phyloP scores from a whole-genome alignment of 2,113 vertebrate genomes.

The Equus przewalskii region DNA sequence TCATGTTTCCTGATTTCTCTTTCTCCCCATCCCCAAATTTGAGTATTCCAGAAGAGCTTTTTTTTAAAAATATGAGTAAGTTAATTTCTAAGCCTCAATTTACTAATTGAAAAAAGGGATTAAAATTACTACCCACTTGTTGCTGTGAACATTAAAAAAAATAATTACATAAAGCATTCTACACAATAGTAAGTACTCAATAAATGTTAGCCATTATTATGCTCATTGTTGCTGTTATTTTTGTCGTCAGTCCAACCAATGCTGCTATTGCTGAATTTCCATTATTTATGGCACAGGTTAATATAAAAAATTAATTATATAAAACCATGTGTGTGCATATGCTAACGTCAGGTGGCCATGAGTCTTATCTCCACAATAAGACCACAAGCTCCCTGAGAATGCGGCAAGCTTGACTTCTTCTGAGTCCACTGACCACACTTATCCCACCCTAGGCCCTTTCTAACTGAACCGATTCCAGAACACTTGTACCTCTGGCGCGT shows the following conservation, averaged over 20 bases:
- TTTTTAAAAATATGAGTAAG: not conserved
- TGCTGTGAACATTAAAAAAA: slow-evolving; percentile 35
- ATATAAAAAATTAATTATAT: not conserved
- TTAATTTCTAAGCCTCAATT: slow-evolving; percentile 3
- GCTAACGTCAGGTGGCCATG: not conserved
- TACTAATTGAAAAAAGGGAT: slow-evolving; percentile 17
- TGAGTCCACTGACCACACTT: not conserved
- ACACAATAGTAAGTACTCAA: not conserved
- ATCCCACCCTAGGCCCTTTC: not conserved
- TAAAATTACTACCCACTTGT: not conserved
- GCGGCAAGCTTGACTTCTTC: not conserved
- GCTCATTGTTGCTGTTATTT: not conserved
- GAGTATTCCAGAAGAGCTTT: not conserved
- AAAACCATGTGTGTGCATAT: not conserved
- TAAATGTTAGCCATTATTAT: not conserved
- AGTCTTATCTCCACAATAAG: not conserved
- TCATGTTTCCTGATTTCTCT: not conserved
- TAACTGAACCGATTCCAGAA: not conserved
- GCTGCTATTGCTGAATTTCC: not conserved
- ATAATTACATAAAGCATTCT: not conserved
- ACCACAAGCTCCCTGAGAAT: not conserved
- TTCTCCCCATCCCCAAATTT: not conserved
- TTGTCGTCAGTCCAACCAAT: not conserved
- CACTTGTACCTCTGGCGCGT: slow-evolving; percentile 29
- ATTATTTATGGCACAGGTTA: not conserved